Evolutionary conservation across 2,113 vertebrate species (phyloP).

Genomic region (Pao palembangensis): DNA sequence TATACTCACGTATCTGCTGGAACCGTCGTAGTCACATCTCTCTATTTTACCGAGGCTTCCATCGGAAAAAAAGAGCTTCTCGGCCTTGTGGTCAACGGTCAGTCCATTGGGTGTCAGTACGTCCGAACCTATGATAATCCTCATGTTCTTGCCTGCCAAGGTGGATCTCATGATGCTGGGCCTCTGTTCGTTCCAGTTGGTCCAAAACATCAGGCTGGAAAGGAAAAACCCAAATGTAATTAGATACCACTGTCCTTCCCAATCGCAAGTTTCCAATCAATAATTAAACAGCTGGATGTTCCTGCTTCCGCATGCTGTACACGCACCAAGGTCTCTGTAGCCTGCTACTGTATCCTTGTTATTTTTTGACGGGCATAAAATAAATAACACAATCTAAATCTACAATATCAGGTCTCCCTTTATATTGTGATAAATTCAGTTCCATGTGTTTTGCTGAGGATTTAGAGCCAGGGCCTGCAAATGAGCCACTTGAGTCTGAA

Average conservation of each 20-base stretch:
- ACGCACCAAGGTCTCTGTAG: no score
- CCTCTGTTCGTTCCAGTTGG: slow-evolving; percentile 98
- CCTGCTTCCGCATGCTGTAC: not conserved
- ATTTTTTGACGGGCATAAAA: no score
- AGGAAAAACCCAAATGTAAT: not conserved
- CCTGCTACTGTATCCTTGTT: no score
- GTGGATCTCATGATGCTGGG: slow-evolving; percentile 96
- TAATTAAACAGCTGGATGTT: slow-evolving; percentile 18
- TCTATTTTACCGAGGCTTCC: slow-evolving; percentile 94
- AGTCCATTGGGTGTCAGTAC: slow-evolving; percentile 95
- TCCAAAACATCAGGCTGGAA: slow-evolving; percentile 96
- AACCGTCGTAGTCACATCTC: slow-evolving; percentile 95
- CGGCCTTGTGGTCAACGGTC: slow-evolving; percentile 90
- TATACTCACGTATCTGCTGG: slow-evolving; percentile 89
- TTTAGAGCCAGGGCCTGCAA: slow-evolving; percentile 51
- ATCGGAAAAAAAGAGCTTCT: slow-evolving; percentile 97
- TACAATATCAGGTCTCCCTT: no score
- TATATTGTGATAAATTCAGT: slow-evolving; percentile 21
- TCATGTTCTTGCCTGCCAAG: slow-evolving; percentile 86
- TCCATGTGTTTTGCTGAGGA: slow-evolving; percentile 18
- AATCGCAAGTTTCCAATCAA: not conserved
- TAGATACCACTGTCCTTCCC: not conserved
- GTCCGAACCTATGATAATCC: slow-evolving; percentile 86
- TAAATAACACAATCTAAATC: no score
- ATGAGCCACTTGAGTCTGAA: slow-evolving; percentile 69